Evolutionary conservation across 30 jellyfish, hydroid and myxozoan genomes (phyloP).

Genomic region (Catostylus mosaicus): DNA sequence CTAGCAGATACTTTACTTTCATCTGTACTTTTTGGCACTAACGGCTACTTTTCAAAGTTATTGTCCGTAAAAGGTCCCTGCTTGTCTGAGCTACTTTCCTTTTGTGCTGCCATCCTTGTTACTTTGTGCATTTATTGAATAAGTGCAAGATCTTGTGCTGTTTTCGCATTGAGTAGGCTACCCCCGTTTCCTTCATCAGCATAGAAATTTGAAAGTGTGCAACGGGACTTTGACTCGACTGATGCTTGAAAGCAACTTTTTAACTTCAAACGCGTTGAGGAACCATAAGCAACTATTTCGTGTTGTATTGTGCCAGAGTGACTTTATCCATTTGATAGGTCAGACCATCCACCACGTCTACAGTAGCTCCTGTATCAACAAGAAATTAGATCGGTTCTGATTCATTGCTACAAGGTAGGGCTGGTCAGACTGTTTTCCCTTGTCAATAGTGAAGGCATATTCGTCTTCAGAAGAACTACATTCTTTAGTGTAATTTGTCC

Average conservation of each 20-base stretch:
- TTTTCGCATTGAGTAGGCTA: constrained; percentile 53
- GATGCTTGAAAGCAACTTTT: constrained; percentile 38
- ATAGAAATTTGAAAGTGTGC: constrained; percentile 46
- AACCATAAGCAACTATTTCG: constrained; percentile 57
- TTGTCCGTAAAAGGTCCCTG: constrained; percentile 17
- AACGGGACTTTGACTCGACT: constrained; percentile 41
- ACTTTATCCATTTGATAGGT: constrained; percentile 18
- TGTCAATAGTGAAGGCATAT: no score
- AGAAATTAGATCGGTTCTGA: background rate
- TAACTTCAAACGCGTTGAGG: constrained; percentile 35
- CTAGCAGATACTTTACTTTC: constrained; percentile 21
- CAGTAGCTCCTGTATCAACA: constrained; percentile 55
- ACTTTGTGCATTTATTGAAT: constrained; percentile 43
- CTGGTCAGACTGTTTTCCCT: no score
- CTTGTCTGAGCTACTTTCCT: constrained; percentile 2
- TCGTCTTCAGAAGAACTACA: no score
- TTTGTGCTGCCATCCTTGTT: no score
- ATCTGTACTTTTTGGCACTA: constrained; percentile 10
- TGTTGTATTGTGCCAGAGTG: constrained; percentile 42
- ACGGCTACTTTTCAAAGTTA: constrained; percentile 13
- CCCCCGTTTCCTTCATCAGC: constrained; percentile 68
- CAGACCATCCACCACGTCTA: constrained; percentile 18
- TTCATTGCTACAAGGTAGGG: constrained; percentile 9
- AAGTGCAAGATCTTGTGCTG: constrained; percentile 54
- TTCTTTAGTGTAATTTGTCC: no score